These are phyloP conservation scores for Dynastes maya DNA, from an alignment of 2,888 invertebrate species.

Conservation along the genomic window DNA sequence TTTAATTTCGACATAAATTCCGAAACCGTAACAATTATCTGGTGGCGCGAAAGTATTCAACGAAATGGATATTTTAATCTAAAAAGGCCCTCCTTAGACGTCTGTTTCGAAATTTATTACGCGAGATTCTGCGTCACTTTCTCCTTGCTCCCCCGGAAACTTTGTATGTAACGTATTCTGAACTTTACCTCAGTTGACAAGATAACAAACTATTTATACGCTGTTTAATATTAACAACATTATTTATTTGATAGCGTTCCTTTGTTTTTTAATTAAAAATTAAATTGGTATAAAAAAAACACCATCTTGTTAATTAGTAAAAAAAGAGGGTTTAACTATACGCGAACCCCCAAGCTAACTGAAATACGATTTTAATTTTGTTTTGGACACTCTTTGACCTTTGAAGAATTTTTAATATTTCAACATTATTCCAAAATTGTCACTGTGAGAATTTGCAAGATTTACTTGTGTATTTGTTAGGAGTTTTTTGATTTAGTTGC, in stretches of 20 bases:
- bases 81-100: neutral
- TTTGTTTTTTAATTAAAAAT: neutral
- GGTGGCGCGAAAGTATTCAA: neutral
- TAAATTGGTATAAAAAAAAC: neutral
- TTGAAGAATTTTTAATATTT: too few relatives aligned
- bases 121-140: conserved; percentile 1
- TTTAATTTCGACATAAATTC: neutral
- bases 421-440: too few relatives aligned
- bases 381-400: too few relatives aligned
- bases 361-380: too few relatives aligned
- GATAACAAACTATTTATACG: neutral
- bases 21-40: conserved; percentile 9
- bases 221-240: neutral
- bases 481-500: too few relatives aligned
- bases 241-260: neutral
- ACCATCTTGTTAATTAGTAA: too few relatives aligned
- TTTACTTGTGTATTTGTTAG: too few relatives aligned
- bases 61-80: neutral
- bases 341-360: too few relatives aligned
- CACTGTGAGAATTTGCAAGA: too few relatives aligned
- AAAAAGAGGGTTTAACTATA: too few relatives aligned
- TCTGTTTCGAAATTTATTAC: conserved; percentile 4
- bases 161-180: neutral
- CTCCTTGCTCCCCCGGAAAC: neutral
- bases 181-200: neutral